Evolutionary conservation across 2,888 invertebrate genomes (phyloP).

Genomic region (Agrilus biguttatus): DNA sequence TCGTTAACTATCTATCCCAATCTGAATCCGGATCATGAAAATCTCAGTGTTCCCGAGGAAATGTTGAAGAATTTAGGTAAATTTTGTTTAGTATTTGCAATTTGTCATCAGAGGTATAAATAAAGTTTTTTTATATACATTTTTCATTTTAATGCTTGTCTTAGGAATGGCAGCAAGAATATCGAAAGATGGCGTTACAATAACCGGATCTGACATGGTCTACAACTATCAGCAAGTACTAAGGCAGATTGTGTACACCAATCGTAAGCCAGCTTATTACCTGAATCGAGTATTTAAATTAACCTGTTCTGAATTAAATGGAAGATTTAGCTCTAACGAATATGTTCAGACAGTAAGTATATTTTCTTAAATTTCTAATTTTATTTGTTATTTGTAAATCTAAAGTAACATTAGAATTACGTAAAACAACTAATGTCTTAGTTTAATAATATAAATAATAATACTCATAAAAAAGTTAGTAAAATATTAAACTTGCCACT

Average conservation of each 20-base stretch:
- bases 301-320: slow-evolving; percentile 86
- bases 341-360: slow-evolving; percentile 73
- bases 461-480: too few relatives aligned
- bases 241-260: slow-evolving; percentile 79
- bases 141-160: not conserved
- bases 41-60: slow-evolving; percentile 58
- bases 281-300: slow-evolving; percentile 90
- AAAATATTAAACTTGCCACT: too few relatives aligned
- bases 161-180: slow-evolving; percentile 52
- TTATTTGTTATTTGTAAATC: too few relatives aligned
- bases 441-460: too few relatives aligned
- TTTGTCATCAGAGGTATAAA: too few relatives aligned
- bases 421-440: too few relatives aligned
- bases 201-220: slow-evolving; percentile 66
- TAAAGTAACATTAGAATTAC: too few relatives aligned
- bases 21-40: slow-evolving; percentile 90
- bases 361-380: too few relatives aligned
- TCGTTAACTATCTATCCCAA: slow-evolving; percentile 89
- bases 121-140: too few relatives aligned
- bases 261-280: slow-evolving; percentile 92
- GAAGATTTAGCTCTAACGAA: slow-evolving; percentile 89
- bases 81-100: not conserved
- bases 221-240: slow-evolving; percentile 65
- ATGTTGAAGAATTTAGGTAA: slow-evolving; percentile 55
- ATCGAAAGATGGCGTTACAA: slow-evolving; percentile 77